phyloP scores from a whole-genome alignment of 2,888 invertebrate species.

The Pharmacophagus antenor region DNA sequence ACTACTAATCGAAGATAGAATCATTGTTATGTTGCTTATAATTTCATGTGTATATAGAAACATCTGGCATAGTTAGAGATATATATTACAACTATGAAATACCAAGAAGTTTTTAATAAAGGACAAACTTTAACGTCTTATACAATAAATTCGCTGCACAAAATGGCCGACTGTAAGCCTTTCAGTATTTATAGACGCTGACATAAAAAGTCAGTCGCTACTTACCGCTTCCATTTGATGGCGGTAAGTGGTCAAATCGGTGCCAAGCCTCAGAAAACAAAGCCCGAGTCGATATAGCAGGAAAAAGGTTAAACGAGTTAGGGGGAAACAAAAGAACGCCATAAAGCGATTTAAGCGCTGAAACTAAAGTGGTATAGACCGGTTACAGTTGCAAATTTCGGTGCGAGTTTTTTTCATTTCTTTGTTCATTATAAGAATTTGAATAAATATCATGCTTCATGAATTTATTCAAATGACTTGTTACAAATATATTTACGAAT shows the following conservation, averaged over 20 bases:
- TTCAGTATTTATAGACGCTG: conserved; percentile 30
- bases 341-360: conserved; percentile 30
- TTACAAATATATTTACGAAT: too few relatives aligned
- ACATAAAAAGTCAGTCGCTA: conserved; percentile 36
- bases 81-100: neutral
- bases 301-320: conserved; percentile 39
- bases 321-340: conserved; percentile 34
- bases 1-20: too few relatives aligned
- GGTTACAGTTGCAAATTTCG: neutral
- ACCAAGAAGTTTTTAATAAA: neutral
- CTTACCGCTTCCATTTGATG: conserved; percentile 42
- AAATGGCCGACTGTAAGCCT: conserved; percentile 1
- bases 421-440: too few relatives aligned
- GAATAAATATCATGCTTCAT: too few relatives aligned
- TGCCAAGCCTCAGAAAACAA: conserved; percentile 48
- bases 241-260: conserved; percentile 53
- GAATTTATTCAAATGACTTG: too few relatives aligned
- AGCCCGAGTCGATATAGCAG: conserved; percentile 41
- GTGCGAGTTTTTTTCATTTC: too few relatives aligned
- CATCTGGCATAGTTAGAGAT: too few relatives aligned
- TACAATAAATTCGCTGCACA: neutral
- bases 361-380: neutral
- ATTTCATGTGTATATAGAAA: too few relatives aligned
- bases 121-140: too few relatives aligned
- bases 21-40: too few relatives aligned